A percentile compares a stretch with the other conserved stretches of the same genome.
Conservation (phyloP, 2,888 invertebrate genomes). For the Geotrupes spiniger region DNA sequence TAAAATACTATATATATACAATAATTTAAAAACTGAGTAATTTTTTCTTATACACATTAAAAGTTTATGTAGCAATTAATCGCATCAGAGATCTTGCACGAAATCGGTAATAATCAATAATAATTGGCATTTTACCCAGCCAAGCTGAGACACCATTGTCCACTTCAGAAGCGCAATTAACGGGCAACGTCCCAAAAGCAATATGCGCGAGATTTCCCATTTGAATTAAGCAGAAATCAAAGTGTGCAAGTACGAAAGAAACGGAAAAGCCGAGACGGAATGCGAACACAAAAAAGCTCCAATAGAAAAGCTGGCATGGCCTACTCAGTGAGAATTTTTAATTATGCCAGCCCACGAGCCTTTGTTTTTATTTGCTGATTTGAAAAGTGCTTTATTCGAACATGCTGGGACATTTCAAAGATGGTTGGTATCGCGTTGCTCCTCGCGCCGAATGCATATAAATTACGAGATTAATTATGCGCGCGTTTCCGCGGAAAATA, state of each 20-base stretch:
- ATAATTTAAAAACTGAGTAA: no score
- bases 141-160: no score
- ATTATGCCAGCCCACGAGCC: conserved; percentile 50
- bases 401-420: conserved; percentile 35
- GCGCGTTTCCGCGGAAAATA: no score
- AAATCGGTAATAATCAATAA: no score
- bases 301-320: conserved; percentile 39
- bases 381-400: conserved; percentile 42
- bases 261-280: conserved; percentile 14
- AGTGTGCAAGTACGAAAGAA: conserved; percentile 13
- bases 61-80: no score
- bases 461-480: conserved; percentile 18
- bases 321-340: conserved; percentile 48
- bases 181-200: neutral
- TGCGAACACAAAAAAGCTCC: conserved; percentile 32
- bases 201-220: conserved; percentile 21
- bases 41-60: no score
- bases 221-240: conserved; percentile 20
- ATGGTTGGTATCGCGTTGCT: conserved; percentile 31
- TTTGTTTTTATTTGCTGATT: conserved; percentile 48
- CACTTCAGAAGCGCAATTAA: no score
- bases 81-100: no score
- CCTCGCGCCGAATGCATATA: conserved; percentile 11
- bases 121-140: no score
- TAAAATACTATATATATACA: no score